A percentile compares a stretch with the other conserved stretches of the same genome.
Conservation (phyloP, 2,797 vertebrate genomes). For the Melanitta fusca region DNA sequence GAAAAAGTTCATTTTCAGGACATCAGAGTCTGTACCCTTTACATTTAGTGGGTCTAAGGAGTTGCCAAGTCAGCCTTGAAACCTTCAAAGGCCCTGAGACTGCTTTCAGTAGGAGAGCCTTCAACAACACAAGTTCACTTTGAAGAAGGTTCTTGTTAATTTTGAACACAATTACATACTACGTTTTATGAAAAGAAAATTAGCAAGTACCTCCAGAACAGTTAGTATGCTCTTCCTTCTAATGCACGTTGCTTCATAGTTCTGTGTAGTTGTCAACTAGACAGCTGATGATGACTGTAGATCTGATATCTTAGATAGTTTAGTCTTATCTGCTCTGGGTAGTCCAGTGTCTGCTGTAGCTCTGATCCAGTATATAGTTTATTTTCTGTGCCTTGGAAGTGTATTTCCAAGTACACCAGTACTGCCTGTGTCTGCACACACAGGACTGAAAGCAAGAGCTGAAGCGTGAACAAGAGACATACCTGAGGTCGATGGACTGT, state of each 20-base stretch:
- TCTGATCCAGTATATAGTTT: background rate
- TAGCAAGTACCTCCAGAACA: background rate
- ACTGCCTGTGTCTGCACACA: too few species aligned
- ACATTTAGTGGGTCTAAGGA: background rate
- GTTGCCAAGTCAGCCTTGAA: background rate
- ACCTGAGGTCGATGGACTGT: rapidly evolving
- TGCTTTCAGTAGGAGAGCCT: background rate
- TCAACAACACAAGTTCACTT: background rate
- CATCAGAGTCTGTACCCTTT: background rate
- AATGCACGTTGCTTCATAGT: background rate
- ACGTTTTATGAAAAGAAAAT: background rate
- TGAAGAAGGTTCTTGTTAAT: background rate
- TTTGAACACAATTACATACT: background rate
- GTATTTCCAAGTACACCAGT: too few species aligned
- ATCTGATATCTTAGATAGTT: background rate
- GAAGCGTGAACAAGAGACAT: background rate
- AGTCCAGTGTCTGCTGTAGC: background rate
- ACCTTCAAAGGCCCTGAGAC: background rate
- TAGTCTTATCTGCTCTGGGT: background rate
- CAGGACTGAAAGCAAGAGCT: too few species aligned
- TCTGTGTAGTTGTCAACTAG: background rate
- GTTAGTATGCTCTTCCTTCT: background rate
- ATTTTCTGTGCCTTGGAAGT: background rate
- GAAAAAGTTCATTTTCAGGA: background rate
- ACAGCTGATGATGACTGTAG: background rate